Conservation (phyloP, 1,140 invertebrate genomes). For the Brachionus calyciflorus region DNA sequence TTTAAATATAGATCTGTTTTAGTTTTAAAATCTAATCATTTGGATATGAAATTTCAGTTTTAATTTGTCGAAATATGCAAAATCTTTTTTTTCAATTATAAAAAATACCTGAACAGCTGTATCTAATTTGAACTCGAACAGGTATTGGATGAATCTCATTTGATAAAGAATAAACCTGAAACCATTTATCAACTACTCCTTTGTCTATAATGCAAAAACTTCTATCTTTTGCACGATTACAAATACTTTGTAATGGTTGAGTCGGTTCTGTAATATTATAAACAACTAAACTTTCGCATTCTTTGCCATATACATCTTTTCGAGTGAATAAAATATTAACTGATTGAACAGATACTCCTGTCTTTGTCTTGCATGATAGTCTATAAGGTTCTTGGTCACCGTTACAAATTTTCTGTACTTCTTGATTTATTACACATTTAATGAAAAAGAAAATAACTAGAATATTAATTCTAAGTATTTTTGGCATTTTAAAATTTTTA, state of each 20-base stretch:
- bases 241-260: background rate
- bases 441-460: too few relatives aligned
- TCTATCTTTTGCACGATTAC: background rate
- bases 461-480: too few relatives aligned
- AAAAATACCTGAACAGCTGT: conserved; percentile 10
- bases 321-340: background rate
- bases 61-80: too few relatives aligned
- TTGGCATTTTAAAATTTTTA: too few relatives aligned
- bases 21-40: too few relatives aligned
- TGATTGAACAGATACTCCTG: background rate
- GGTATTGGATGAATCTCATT: background rate
- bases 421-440: too few relatives aligned
- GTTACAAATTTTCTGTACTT: conserved; percentile 19
- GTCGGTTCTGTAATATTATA: conserved; percentile 1
- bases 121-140: background rate
- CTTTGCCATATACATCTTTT: background rate
- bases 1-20: too few relatives aligned
- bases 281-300: conserved; percentile 1
- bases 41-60: too few relatives aligned
- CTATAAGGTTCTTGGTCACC: background rate
- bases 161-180: background rate
- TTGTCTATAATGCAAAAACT: background rate
- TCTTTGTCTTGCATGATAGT: background rate
- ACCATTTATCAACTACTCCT: background rate
- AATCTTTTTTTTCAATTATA: too few relatives aligned